Conservation (phyloP, 2,888 invertebrate species). For the Colostygia pectinataria region DNA sequence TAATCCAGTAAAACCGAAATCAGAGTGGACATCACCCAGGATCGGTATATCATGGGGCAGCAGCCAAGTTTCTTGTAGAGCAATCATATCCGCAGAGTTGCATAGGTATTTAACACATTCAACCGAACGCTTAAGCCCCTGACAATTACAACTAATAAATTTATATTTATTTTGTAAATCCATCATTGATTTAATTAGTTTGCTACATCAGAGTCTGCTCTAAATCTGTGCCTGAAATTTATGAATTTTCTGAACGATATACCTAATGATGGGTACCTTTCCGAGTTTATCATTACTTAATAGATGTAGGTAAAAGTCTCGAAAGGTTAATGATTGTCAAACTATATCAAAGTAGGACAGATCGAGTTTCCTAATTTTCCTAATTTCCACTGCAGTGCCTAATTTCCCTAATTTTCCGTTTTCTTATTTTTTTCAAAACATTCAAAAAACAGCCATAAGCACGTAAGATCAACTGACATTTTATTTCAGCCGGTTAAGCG, state of each 20-base stretch:
- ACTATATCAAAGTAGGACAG: background rate
- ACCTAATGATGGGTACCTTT: no score
- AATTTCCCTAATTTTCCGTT: no score
- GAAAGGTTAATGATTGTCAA: no score
- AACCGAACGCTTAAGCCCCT: conserved; percentile 29
- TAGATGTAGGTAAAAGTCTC: no score
- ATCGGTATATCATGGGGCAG: background rate
- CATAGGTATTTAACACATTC: conserved; percentile 30
- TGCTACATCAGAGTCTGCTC: no score
- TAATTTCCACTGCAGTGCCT: no score
- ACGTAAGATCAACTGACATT: conserved; percentile 10
- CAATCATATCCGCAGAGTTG: conserved; percentile 4
- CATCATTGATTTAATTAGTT: no score
- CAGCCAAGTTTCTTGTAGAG: conserved; percentile 1
- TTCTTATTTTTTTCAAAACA: no score
- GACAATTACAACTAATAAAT: background rate
- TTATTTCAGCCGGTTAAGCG: background rate
- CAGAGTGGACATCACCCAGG: background rate
- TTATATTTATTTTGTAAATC: no score
- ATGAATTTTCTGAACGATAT: background rate
- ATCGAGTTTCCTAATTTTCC: background rate
- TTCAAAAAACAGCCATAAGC: no score
- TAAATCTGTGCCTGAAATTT: background rate
- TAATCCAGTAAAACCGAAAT: conserved; percentile 5
- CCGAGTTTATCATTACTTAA: no score